phyloP scores from a whole-genome alignment of 2,888 invertebrate species.

The Rhaphigaster nebulosa region DNA sequence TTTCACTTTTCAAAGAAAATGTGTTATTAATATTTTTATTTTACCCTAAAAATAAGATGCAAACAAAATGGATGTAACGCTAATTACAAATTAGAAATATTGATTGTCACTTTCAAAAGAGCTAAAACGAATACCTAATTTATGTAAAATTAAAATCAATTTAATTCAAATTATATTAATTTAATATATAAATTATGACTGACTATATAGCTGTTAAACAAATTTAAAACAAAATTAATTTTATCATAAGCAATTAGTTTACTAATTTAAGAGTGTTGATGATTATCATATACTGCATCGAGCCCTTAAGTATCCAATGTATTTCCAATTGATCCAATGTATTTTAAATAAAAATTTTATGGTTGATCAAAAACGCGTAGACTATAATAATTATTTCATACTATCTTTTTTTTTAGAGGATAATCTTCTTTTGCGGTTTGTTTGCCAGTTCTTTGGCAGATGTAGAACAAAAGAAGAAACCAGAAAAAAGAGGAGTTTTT shows the following conservation, averaged over 20 bases:
- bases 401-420: background rate
- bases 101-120: no score
- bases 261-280: background rate
- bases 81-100: no score
- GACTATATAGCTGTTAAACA: no score
- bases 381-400: background rate
- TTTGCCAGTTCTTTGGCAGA: conserved; percentile 26
- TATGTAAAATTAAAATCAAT: background rate
- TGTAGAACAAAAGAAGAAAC: conserved; percentile 37
- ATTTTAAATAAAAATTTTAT: background rate
- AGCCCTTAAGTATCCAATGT: background rate
- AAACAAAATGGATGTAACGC: no score
- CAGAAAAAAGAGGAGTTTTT: conserved; percentile 47
- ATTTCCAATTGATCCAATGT: background rate
- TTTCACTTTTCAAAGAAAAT: no score
- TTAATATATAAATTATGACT: no score
- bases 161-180: no score
- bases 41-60: no score
- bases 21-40: no score
- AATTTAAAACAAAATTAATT: no score
- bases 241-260: background rate
- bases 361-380: background rate
- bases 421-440: background rate
- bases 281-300: background rate
- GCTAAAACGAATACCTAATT: no score